These are phyloP conservation scores for Anadara kagoshimensis DNA, from an alignment of 1,140 invertebrate genomes.

Conservation along the genomic window DNA sequence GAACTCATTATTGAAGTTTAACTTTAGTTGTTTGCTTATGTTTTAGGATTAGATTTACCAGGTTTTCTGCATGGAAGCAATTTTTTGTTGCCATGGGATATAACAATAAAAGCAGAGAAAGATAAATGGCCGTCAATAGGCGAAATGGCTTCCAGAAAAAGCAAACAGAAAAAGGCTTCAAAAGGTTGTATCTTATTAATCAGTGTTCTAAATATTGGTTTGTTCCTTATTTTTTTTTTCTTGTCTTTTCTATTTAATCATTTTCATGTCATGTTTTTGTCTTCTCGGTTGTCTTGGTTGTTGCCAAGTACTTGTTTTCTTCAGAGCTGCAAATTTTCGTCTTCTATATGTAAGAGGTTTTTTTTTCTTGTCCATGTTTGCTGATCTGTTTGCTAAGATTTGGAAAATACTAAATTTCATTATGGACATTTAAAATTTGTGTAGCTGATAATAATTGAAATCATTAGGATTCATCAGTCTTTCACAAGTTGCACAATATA, in stretches of 20 bases:
- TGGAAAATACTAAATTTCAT: too few relatives aligned
- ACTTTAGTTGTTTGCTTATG: not conserved
- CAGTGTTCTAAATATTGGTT: not conserved
- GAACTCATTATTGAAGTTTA: not conserved
- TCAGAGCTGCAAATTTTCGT: too few relatives aligned
- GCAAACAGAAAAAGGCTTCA: conserved; percentile 66
- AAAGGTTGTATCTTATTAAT: conserved; percentile 48
- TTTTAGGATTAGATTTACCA: conserved; percentile 77
- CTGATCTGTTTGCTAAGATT: too few relatives aligned
- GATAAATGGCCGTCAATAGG: conserved; percentile 74
- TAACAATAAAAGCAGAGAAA: conserved; percentile 80
- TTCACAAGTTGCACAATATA: too few relatives aligned
- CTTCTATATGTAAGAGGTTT: not conserved
- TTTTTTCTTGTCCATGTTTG: not conserved
- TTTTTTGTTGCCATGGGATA: conserved; percentile 96
- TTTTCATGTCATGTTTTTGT: too few relatives aligned
- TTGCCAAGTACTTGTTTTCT: too few relatives aligned
- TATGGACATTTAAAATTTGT: too few relatives aligned
- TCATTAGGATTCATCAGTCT: too few relatives aligned
- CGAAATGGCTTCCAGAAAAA: conserved; percentile 67
- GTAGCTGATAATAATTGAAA: too few relatives aligned
- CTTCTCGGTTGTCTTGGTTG: not conserved
- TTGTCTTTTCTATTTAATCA: too few relatives aligned
- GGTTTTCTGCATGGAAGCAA: conserved; percentile 93
- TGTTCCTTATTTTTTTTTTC: not conserved